Evolutionary conservation across 1,140 invertebrate genomes (phyloP), one percentile per base, ranked within the genome.

Genomic region (Cherax destructor): DNA sequence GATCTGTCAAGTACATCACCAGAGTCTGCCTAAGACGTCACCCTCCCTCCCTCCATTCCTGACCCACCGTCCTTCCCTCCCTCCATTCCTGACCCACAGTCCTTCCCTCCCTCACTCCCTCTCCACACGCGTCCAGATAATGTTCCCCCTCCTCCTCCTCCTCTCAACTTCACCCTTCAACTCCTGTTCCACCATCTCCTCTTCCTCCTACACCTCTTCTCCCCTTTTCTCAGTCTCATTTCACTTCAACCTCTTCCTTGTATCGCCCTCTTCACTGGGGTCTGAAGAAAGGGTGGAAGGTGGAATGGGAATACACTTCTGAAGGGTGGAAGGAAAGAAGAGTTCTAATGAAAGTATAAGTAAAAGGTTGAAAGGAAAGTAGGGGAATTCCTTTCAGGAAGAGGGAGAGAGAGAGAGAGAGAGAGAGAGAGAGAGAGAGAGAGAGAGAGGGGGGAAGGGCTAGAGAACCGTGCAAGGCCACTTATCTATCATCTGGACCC

Each of bases 141-240:
- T 56, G 3, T 7, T 81, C 79, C 50, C 56, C 79, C 79, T 81
- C 79, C 50, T 81, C 79, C 50, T 56, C 50, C n/a, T 81, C 79
- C 50, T 81, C 50, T 81, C 79, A 49, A 47, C 47, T 41, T 79
- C 41, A 24, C 49, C 76, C 76, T 78, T 24, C 76, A 21, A 6
- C 61, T 78, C 49, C 11, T 78, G 6, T n/a, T 79, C 41, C 30
- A 47, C 77, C 41, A 47, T 16, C 16, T 1, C 77, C 41, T 52
- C 50, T 13, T 52, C 41, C 13, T 79, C 41, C 65, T 69, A 13
- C 65, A 18, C 61, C 61, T 16, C 16, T 18, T 69, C 61, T 16
- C 18, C 61, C 10, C 9, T 16, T 56, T 56, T 10, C 52, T 56
- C 52, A 6, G 11, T 56, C 52, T 11, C 52, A 6, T 13, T 65